These are phyloP conservation scores for Alaudala cheleensis DNA, from an alignment of 2,113 vertebrate species.

Conservation along the genomic window DNA sequence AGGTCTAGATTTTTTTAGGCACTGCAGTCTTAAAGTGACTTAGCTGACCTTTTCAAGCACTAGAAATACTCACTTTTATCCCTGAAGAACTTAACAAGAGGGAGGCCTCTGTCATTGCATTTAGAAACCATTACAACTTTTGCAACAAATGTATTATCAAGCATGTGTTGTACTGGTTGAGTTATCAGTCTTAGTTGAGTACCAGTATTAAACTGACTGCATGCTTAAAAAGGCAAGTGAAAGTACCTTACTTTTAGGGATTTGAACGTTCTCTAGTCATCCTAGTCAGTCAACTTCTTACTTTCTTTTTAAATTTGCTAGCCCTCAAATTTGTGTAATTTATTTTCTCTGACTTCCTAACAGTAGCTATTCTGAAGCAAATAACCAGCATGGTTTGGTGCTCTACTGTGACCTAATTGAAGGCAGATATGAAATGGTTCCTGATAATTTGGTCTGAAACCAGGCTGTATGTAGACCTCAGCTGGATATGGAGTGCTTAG, in stretches of 20 bases:
- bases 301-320: background rate
- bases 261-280: background rate
- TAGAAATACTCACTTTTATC: background rate
- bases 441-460: background rate
- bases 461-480: background rate
- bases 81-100: background rate
- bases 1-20: background rate
- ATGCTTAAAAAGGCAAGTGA: background rate
- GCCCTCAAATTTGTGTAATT: background rate
- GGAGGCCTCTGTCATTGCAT: background rate
- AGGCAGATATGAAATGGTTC: conserved; percentile 10
- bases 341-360: background rate
- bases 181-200: background rate
- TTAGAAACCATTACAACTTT: background rate
- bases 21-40: background rate
- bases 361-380: background rate
- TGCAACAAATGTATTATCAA: background rate
- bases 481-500: background rate
- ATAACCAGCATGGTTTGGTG: background rate
- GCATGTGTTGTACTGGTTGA: background rate
- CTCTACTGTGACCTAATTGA: background rate
- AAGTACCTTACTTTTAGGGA: background rate
- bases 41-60: background rate
- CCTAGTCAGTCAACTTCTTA: background rate
- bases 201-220: background rate